Percentiles rank a stretch among this genome's conserved stretches.
Conservation (phyloP, 64 coral and sea anemone species). For the Actinia equina region DNA sequence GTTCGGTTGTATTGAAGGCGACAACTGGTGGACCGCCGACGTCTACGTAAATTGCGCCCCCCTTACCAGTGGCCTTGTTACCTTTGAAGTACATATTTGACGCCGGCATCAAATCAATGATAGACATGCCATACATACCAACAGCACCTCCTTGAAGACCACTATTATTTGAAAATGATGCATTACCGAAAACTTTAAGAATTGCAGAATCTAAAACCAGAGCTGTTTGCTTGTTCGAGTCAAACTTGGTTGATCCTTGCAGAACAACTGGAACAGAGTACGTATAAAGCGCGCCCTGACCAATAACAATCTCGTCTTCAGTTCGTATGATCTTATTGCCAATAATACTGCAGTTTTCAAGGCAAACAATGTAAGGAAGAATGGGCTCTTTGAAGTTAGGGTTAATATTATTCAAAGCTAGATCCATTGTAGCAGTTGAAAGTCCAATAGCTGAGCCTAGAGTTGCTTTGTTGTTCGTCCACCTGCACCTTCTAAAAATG, state of each 20-base stretch:
- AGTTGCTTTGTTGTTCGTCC: conserved; percentile 59
- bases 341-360: conserved; percentile 57
- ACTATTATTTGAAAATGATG: conserved; percentile 45
- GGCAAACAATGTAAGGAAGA: conserved; percentile 40
- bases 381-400: conserved; percentile 1
- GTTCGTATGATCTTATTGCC: conserved; percentile 40
- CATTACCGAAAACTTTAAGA: conserved; percentile 46
- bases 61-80: conserved; percentile 55
- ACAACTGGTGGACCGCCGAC: conserved; percentile 62
- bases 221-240: conserved; percentile 60
- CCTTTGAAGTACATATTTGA: conserved; percentile 46
- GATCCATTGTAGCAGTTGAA: conserved; percentile 18
- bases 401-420: conserved; percentile 17
- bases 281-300: conserved; percentile 75
- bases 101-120: conserved; percentile 69
- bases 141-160: conserved; percentile 68
- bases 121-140: conserved; percentile 72
- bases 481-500: conserved; percentile 41
- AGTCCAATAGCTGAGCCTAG: conserved; percentile 73
- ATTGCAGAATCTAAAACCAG: conserved; percentile 71
- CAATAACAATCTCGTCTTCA: conserved; percentile 58
- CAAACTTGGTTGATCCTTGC: conserved; percentile 24
- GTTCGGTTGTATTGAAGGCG: conserved; percentile 68
- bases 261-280: conserved; percentile 56
- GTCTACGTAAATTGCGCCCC: conserved; percentile 67